These are phyloP conservation scores for Pampusana beccarii DNA, from an alignment of 2,113 vertebrate genomes.

Conservation along the genomic window DNA sequence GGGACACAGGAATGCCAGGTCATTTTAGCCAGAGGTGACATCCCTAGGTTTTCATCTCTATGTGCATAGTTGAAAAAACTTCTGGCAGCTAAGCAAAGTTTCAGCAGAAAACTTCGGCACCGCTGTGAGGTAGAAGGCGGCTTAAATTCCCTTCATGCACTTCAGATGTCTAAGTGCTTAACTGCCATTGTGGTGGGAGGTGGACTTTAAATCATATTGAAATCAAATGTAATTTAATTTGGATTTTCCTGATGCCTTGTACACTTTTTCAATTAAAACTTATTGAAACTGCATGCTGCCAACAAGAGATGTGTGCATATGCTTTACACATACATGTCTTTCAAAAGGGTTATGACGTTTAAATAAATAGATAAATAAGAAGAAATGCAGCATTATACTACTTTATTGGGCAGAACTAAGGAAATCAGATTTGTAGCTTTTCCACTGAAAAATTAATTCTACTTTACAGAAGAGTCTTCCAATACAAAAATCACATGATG, in stretches of 20 bases:
- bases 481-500: conserved; percentile 25
- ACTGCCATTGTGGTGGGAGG: not conserved
- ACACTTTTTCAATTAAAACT: not conserved
- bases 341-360: not conserved
- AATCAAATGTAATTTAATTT: not conserved
- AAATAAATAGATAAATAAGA: not conserved
- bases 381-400: not conserved
- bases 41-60: not conserved
- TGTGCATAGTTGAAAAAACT: not conserved
- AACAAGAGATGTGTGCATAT: not conserved
- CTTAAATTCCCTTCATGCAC: not conserved
- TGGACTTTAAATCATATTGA: not conserved
- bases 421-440: not conserved
- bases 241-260: not conserved
- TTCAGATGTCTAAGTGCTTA: not conserved
- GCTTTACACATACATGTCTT: not conserved
- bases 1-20: not conserved
- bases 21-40: not conserved
- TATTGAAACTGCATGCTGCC: not conserved
- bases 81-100: not conserved
- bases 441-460: conserved; percentile 3
- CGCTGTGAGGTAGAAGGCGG: not conserved
- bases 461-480: not conserved
- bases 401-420: not conserved
- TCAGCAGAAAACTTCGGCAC: not conserved